Percentiles rank a stretch among this genome's conserved stretches.
Evolutionary conservation across 1,140 invertebrate genomes (phyloP).

Genomic region (Ditylenchus dipsaci): DNA sequence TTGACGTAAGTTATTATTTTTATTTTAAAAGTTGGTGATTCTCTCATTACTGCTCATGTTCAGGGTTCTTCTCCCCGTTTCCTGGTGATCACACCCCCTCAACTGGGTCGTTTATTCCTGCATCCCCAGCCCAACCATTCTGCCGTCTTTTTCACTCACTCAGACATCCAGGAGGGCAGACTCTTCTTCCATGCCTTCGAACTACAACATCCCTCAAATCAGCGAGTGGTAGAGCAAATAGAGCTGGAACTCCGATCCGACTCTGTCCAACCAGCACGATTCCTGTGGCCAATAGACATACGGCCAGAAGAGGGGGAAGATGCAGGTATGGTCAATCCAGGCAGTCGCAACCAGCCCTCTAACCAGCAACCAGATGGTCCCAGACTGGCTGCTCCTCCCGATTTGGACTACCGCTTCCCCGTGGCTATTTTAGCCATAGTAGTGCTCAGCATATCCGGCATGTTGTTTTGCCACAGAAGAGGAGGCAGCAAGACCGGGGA

Average conservation of each 20-base stretch:
- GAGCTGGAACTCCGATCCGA: constrained; percentile 42
- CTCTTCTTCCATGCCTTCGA: constrained; percentile 47
- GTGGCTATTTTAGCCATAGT: constrained; percentile 32
- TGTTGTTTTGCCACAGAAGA: constrained; percentile 31
- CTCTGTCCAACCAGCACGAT: constrained; percentile 43
- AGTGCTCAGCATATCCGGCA: constrained; percentile 28
- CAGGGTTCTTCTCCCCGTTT: constrained; percentile 51
- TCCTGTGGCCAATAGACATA: constrained; percentile 35
- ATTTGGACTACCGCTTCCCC: constrained; percentile 42
- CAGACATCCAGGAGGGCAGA: constrained; percentile 43
- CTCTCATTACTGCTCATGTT: background rate
- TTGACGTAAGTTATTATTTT: constrained; percentile 15
- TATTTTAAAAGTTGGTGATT: background rate
- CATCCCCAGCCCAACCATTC: constrained; percentile 44
- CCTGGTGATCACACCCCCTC: constrained; percentile 42
- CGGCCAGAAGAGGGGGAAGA: constrained; percentile 4
- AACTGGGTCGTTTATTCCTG: constrained; percentile 46
- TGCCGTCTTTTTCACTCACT: constrained; percentile 51
- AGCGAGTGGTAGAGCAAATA: constrained; percentile 30
- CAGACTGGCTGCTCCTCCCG: constrained; percentile 15
- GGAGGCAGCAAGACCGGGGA: constrained; percentile 2
- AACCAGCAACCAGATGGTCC: constrained; percentile 2
- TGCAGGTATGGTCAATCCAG: constrained; percentile 8
- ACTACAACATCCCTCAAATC: constrained; percentile 1
- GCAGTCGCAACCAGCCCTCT: background rate